Evolutionary conservation across 2,797 vertebrate species (phyloP).

Genomic region (Stomatorhinus walkeri): DNA sequence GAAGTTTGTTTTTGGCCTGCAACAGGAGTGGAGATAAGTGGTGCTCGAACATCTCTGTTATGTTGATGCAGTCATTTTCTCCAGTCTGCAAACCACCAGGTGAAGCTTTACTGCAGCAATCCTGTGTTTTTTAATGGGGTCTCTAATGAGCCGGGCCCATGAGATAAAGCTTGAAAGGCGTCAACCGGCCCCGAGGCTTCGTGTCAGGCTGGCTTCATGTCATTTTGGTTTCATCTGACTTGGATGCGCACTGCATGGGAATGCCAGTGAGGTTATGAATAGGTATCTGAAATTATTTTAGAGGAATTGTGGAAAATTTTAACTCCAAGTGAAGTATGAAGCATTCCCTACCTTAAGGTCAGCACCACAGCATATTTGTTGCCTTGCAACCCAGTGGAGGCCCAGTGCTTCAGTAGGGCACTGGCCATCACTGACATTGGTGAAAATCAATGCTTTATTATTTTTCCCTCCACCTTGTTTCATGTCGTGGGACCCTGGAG

Average conservation of each 20-base stretch:
- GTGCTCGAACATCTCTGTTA: neutral
- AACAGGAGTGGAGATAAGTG: neutral
- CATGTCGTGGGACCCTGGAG: neutral
- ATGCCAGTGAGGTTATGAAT: neutral
- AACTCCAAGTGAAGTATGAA: neutral
- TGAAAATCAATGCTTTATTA: neutral
- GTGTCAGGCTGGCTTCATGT: neutral
- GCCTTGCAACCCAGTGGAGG: neutral
- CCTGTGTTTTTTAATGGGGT: neutral
- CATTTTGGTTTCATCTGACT: neutral
- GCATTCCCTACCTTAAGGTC: neutral
- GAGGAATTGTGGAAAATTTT: neutral
- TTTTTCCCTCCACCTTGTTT: neutral
- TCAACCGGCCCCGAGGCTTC: neutral
- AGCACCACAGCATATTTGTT: neutral
- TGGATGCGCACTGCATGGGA: neutral
- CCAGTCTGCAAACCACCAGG: neutral
- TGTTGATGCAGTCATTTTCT: neutral
- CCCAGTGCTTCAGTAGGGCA: neutral
- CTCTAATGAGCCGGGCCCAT: neutral
- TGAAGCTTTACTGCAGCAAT: neutral
- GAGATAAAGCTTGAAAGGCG: neutral
- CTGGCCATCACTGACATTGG: neutral
- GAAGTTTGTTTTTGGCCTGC: conserved; percentile 8
- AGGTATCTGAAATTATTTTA: neutral